Evolutionary conservation across 2,797 vertebrate genomes (phyloP).

Genomic region (Tinamus major): DNA sequence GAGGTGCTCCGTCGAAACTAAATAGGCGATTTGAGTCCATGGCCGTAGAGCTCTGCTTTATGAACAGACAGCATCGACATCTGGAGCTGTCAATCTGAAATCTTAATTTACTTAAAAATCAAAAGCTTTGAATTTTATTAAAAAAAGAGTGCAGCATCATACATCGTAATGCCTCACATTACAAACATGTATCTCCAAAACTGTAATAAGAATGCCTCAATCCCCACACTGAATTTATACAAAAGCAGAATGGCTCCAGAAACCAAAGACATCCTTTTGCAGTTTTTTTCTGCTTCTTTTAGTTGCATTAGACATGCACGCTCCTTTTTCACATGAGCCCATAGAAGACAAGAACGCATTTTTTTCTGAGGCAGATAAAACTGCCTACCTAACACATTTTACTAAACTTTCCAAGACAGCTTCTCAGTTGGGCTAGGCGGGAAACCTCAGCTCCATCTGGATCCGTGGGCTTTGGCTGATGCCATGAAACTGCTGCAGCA

Average conservation of each 20-base stretch:
- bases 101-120: constrained; percentile 3
- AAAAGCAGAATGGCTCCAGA: background rate
- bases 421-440: background rate
- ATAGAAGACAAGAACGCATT: background rate
- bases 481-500: fast-evolving
- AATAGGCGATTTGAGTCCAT: background rate
- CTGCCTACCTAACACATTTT: background rate
- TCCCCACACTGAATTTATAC: background rate
- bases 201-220: constrained; percentile 11
- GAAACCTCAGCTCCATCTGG: background rate
- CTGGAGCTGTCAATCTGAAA: background rate
- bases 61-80: background rate
- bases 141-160: background rate
- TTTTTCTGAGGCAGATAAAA: background rate
- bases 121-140: background rate
- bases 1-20: background rate
- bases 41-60: background rate
- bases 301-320: background rate
- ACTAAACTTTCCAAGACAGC: background rate
- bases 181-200: background rate
- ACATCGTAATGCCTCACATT: background rate
- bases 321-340: background rate
- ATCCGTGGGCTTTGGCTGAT: background rate
- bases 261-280: background rate
- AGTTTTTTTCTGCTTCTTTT: background rate